Conservation (phyloP, 1,140 invertebrate species). For the Ceratosolen solmsi region DNA sequence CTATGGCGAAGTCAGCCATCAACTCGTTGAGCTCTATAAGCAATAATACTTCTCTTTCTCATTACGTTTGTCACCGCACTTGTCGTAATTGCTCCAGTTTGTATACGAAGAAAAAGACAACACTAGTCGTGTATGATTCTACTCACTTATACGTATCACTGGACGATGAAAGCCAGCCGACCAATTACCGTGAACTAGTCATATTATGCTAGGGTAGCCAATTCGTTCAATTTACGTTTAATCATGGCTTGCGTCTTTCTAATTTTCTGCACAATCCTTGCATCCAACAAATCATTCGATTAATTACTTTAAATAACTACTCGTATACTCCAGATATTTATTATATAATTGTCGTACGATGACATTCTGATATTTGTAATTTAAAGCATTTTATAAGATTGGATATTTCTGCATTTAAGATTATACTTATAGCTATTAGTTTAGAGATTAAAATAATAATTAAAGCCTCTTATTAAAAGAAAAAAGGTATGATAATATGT, state of each 20-base stretch:
- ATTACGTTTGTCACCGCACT: not conserved
- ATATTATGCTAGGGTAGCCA: not conserved
- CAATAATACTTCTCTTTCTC: constrained; percentile 21
- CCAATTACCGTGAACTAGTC: not conserved
- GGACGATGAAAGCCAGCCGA: constrained; percentile 8
- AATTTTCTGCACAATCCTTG: not conserved
- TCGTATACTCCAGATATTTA: no score
- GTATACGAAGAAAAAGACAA: not conserved
- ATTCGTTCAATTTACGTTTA: constrained; percentile 8
- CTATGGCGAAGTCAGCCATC: not conserved
- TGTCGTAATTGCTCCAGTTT: constrained; percentile 15
- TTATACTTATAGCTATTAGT: no score
- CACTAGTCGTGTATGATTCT: not conserved
- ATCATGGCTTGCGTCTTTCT: not conserved
- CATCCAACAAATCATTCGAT: not conserved
- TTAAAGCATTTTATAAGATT: no score
- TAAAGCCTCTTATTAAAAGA: no score
- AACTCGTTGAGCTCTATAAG: constrained; percentile 2
- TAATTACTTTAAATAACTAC: no score
- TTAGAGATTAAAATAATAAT: no score
- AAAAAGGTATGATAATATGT: no score
- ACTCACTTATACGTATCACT: no score
- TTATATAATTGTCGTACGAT: no score
- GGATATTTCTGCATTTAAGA: no score
- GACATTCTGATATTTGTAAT: no score